Evolutionary conservation across 1,140 invertebrate genomes (phyloP), one percentile per base, ranked within the genome.

Genomic region (Drosophila parabipectinata): DNA sequence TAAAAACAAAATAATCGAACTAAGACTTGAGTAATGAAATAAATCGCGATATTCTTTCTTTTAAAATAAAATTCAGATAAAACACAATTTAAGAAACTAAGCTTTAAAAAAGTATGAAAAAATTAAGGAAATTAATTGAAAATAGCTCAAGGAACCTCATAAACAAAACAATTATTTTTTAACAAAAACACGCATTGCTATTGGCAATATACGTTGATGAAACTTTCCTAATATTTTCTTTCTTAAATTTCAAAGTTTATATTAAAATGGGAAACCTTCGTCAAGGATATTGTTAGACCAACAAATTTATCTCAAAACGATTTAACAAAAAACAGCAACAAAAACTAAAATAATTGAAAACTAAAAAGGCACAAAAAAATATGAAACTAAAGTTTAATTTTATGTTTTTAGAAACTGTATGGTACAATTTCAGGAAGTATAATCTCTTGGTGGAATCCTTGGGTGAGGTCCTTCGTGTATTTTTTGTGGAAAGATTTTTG

Each of bases 281-380:
- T 73, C 83, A 72, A 88, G 72, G 47, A 79, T 83, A 88, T 88
- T 88, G 83, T 88, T 88, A 88, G 64, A 88, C 83, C 83, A 88
- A 88, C 83, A 88, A 88, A 88, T 88, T 88, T 88, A 77, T 83
- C 87, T 85, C 47, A 77, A 87, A 87, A 85, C 53, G 52, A 34
- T 69, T 82, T 68, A 74, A 74, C 82, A 73, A 80, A 84, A 71
- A 75, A 66, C 68, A 68, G 77, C 34, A 68, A 76, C 87, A 87
- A 47, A 79, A 69, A 75, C 21, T 14, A 67, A 55, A 74, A 72
- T 37, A 44, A 63, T 53, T 48, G n/a, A n/a, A 12, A 84, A 75
- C 64, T 47, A 79, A 83, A 63, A 79, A 79, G 80, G 80, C 80
- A 69, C 66, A 48, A 69, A 47, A 39, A 69, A 32, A 56, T 50